Conservation (phyloP, 1,140 invertebrate species). For the Atopsyche davidsoni region DNA sequence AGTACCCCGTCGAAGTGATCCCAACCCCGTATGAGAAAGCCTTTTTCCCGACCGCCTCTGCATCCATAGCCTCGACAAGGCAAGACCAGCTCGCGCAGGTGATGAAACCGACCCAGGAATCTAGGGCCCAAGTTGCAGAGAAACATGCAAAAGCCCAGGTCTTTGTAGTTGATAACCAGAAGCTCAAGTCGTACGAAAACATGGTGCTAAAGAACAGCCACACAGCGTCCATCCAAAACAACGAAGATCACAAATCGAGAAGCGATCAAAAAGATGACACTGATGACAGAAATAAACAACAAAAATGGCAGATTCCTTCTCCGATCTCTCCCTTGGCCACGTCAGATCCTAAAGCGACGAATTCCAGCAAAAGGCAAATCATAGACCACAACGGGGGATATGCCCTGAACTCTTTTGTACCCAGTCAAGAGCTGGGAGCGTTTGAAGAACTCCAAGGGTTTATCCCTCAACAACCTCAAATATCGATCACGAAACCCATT, state of each 20-base stretch:
- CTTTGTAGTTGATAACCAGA: constrained; percentile 20
- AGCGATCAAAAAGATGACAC: not conserved
- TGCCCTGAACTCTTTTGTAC: constrained; percentile 15
- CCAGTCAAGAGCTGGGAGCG: constrained; percentile 26
- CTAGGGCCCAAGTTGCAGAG: constrained; percentile 5
- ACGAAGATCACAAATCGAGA: not conserved
- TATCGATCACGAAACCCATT: constrained; percentile 12
- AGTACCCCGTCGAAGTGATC: constrained; percentile 10
- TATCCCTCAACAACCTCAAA: constrained; percentile 19
- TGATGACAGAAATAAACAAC: constrained; percentile 14
- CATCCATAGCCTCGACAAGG: constrained; percentile 8
- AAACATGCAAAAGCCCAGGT: constrained; percentile 18
- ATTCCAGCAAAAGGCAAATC: constrained; percentile 28
- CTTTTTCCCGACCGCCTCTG: not conserved
- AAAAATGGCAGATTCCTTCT: constrained; percentile 27
- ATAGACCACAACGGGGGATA: constrained; percentile 2
- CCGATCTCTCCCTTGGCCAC: constrained; percentile 15
- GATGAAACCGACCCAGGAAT: constrained; percentile 3
- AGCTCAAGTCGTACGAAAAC: constrained; percentile 7
- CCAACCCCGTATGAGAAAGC: not conserved
- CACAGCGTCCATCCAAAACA: constrained; percentile 3
- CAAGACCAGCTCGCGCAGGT: constrained; percentile 1
- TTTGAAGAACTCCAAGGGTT: constrained; percentile 21
- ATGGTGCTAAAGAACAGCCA: constrained; percentile 11
- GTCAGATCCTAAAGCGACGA: constrained; percentile 23